Evolutionary conservation across 30 jellyfish, hydroid and myxozoan species (phyloP).

Genomic region (Aurelia sp.): DNA sequence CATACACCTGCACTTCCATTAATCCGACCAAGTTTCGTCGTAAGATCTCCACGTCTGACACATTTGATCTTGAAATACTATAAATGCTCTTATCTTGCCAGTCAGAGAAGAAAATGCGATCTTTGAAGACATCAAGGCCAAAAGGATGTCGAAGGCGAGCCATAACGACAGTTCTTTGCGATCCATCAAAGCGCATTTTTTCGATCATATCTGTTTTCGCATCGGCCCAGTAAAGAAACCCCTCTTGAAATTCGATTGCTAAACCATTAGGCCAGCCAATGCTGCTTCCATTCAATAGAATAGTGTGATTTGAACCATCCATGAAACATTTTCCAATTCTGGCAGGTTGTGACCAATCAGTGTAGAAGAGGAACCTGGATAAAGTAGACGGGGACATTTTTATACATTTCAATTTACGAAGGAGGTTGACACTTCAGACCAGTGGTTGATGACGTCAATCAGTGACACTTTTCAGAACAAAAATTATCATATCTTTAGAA

Average conservation of each 20-base stretch:
- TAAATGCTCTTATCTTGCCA: conserved; percentile 76
- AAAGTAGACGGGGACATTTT: too few species aligned
- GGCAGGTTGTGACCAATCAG: conserved; percentile 97
- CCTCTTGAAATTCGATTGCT: conserved; percentile 68
- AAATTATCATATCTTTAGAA: too few species aligned
- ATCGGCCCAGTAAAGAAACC: conserved; percentile 90
- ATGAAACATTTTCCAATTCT: conserved; percentile 85
- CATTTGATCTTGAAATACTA: conserved; percentile 68
- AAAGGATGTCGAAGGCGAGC: conserved; percentile 80
- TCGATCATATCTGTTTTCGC: conserved; percentile 90
- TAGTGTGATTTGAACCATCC: conserved; percentile 87
- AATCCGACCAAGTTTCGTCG: conserved; percentile 86
- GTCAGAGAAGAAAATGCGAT: conserved; percentile 86
- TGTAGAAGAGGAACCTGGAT: conserved; percentile 78
- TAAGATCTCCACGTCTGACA: conserved; percentile 20
- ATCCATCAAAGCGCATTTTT: conserved; percentile 83
- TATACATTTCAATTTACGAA: too few species aligned
- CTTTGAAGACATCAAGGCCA: conserved; percentile 82
- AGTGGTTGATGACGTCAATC: too few species aligned
- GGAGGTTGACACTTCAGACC: too few species aligned
- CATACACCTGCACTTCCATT: conserved; percentile 92
- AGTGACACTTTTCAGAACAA: too few species aligned
- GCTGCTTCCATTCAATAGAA: conserved; percentile 72
- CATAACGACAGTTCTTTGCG: conserved; percentile 58
- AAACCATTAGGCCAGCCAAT: conserved; percentile 98